A percentile compares a stretch with the other conserved stretches of the same genome.
Evolutionary conservation across 1,140 invertebrate genomes (phyloP).

Genomic region (Drosophila sturtevanti): DNA sequence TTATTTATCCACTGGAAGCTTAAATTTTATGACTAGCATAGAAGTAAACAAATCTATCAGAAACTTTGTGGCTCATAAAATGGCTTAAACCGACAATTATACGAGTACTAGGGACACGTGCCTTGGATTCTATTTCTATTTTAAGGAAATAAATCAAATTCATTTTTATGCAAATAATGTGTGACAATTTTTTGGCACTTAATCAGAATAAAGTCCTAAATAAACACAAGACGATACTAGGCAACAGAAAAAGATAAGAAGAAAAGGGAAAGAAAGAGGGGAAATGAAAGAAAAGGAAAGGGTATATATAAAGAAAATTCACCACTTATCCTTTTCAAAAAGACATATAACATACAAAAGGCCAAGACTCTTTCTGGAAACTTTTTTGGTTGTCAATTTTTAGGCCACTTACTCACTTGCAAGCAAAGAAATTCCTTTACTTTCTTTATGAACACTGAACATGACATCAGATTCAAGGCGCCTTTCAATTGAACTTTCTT

Average conservation of each 20-base stretch:
- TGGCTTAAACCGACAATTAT: constrained; percentile 1
- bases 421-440: constrained; percentile 52
- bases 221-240: constrained; percentile 40
- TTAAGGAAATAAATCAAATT: constrained; percentile 56
- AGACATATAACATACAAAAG: constrained; percentile 16
- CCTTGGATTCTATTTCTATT: constrained; percentile 13
- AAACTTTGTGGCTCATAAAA: constrained; percentile 69
- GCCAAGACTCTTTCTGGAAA: not conserved
- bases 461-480: constrained; percentile 67
- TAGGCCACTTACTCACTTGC: constrained; percentile 9
- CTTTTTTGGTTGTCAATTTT: constrained; percentile 4
- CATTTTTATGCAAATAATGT: constrained; percentile 66
- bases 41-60: constrained; percentile 65
- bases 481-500: constrained; percentile 21
- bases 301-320: too few relatives aligned
- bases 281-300: not conserved
- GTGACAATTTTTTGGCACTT: constrained; percentile 71
- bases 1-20: constrained; percentile 50
- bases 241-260: constrained; percentile 21
- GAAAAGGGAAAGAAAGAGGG: not conserved
- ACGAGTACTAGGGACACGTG: constrained; percentile 1
- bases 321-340: constrained; percentile 24
- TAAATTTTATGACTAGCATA: constrained; percentile 46
- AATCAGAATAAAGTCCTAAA: constrained; percentile 74
- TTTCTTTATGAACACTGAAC: constrained; percentile 57